These are phyloP conservation scores for Prosapia bicincta DNA, from an alignment of 2,888 invertebrate species.

Conservation along the genomic window DNA sequence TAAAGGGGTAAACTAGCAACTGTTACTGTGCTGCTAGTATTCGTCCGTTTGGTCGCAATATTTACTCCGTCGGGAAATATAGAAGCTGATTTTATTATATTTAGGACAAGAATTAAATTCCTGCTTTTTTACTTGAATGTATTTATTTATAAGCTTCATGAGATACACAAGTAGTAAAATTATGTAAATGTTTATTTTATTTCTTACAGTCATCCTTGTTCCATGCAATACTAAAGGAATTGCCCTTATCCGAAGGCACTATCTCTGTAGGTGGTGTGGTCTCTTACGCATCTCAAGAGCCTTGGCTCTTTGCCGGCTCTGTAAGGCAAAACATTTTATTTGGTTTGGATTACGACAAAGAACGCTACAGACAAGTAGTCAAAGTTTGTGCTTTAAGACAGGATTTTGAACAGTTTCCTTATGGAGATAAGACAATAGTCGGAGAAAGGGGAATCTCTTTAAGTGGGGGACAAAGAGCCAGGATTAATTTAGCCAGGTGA, in stretches of 20 bases:
- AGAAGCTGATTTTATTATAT: too few species aligned
- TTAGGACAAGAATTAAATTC: too few species aligned
- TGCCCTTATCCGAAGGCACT: slow-evolving; percentile 64
- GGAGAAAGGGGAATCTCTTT: slow-evolving; percentile 83
- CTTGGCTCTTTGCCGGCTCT: slow-evolving; percentile 81
- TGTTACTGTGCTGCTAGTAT: too few species aligned
- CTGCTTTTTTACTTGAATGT: too few species aligned
- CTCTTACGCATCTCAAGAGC: slow-evolving; percentile 81
- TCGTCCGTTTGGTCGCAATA: too few species aligned
- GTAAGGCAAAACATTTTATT: slow-evolving; percentile 92
- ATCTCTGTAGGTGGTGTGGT: slow-evolving; percentile 64
- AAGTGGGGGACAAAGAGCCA: slow-evolving; percentile 86
- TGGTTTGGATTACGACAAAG: slow-evolving; percentile 69
- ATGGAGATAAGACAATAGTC: slow-evolving; percentile 78
- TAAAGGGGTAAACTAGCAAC: too few species aligned
- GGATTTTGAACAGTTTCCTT: slow-evolving; percentile 73
- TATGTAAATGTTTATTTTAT: too few species aligned
- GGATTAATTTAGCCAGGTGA: slow-evolving; percentile 53
- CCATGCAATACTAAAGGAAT: slow-evolving; percentile 72
- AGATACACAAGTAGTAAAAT: too few species aligned
- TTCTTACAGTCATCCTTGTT: slow-evolving; percentile 58
- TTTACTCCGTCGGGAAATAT: too few species aligned
- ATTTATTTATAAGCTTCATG: too few species aligned
- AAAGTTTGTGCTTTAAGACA: slow-evolving; percentile 67
- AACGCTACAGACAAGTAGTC: slow-evolving; percentile 62